Evolutionary conservation across 2,113 vertebrate genomes (phyloP).

Genomic region (Candoia aspera): DNA sequence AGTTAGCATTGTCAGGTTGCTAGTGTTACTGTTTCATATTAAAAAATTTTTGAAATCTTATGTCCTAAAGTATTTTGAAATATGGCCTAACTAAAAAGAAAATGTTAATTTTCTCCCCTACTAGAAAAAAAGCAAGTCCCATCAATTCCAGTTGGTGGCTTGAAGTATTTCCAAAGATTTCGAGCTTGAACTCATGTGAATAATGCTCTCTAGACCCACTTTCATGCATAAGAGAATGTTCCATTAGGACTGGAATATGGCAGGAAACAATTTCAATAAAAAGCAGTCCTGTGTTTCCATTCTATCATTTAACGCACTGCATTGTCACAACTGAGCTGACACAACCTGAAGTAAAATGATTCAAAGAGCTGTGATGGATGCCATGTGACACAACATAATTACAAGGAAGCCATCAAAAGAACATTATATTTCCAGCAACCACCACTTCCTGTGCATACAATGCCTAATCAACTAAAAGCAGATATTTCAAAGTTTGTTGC

Average conservation of each 20-base stretch:
- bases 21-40: background rate
- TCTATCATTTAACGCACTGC: background rate
- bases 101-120: background rate
- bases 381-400: slow-evolving; percentile 13
- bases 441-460: background rate
- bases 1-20: background rate
- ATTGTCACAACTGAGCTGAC: slow-evolving; percentile 9
- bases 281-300: background rate
- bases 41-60: background rate
- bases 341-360: background rate
- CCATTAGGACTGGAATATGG: background rate
- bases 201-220: background rate
- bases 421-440: slow-evolving; percentile 3
- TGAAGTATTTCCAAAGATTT: slow-evolving; percentile 11
- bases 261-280: slow-evolving; percentile 22
- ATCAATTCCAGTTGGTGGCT: background rate
- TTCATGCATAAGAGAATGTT: background rate
- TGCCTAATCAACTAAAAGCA: slow-evolving; percentile 27
- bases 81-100: background rate
- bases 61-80: background rate
- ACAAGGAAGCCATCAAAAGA: slow-evolving; percentile 24
- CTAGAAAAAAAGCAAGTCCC: background rate
- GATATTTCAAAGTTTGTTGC: slow-evolving; percentile 24
- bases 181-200: background rate
- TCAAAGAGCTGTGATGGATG: background rate